Base-by-base conservation (phyloP, 2,888 invertebrate genomes). In the Cosmopolites sordidus region DNA sequence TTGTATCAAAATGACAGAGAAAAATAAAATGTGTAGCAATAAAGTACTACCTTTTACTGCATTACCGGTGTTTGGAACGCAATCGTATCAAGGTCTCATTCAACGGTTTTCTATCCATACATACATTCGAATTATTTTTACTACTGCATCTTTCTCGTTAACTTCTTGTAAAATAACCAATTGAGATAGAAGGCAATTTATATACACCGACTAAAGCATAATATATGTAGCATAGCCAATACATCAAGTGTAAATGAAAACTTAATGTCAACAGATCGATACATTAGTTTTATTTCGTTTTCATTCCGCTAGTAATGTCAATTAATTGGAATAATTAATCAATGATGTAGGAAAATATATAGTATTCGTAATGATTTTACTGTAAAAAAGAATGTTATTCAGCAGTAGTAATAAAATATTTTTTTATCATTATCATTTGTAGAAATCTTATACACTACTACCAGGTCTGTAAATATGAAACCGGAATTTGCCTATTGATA, bases 101-200 rank as follows among this genome's bases (percentile, higher is more conserved):
- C 30, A 45, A 18, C 39, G 33, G 12, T 50, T 50, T 45, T 43
- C 43, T 54, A 44, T 51, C 51, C 46, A 42, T 47, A 22, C 66
- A 66, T 66, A 68, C 64, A 67, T 69, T 69, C 68, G 68, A 69
- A 69, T 69, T 67, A 64, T 64, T 66, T 67, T 67, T 68, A 60
- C 57, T 43, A 50, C 48, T 54, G 56, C 53, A 59, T 62, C 65
- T 64, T 66, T 62, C 52, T 59, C 50, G 53, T 33, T 42, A 44
- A 47, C 51, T 46, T 53, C 54, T 53, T 49, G 55, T 54, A 51
- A 53, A 57, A 52, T 52, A 52, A 58, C 12, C 33, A 33, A 33
- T 33, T 11, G 33, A 33, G 33, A 33, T 33, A 9, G n/a, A 33
- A 12, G 33, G 11, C 33, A 11, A 33, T 33, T 33, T 33, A 33